Conservation (phyloP, 2,113 vertebrate species). For the Notarius quadriscutis region DNA sequence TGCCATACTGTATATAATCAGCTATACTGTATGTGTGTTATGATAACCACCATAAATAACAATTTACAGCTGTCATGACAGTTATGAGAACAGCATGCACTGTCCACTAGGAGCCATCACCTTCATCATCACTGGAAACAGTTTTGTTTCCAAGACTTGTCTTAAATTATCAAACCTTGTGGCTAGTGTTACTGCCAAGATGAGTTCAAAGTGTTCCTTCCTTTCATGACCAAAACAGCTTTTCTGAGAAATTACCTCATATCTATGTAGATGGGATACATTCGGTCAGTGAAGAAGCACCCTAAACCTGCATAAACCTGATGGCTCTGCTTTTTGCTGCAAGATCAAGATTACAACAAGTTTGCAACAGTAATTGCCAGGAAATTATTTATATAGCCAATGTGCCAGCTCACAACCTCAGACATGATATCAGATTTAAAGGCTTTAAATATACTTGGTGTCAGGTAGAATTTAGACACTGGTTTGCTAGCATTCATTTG, state of each 20-base stretch:
- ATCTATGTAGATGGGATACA: constrained; percentile 3
- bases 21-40: neutral
- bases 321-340: neutral
- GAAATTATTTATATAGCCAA: constrained; percentile 5
- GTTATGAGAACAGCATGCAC: neutral
- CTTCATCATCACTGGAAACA: neutral
- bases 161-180: neutral
- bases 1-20: neutral
- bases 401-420: constrained; percentile 9
- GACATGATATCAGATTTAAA: constrained; percentile 1
- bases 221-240: neutral
- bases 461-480: neutral
- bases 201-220: constrained; percentile 28
- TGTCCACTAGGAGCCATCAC: neutral
- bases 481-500: neutral
- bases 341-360: constrained; percentile 22
- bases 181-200: constrained; percentile 2
- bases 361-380: neutral
- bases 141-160: neutral
- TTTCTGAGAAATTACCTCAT: constrained; percentile 18
- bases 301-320: no score
- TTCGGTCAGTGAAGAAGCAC: neutral
- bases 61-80: no score
- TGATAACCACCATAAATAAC: neutral
- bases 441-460: neutral